These are phyloP conservation scores for Drosophila kepulauana DNA, from an alignment of 1,140 invertebrate genomes.

Conservation along the genomic window DNA sequence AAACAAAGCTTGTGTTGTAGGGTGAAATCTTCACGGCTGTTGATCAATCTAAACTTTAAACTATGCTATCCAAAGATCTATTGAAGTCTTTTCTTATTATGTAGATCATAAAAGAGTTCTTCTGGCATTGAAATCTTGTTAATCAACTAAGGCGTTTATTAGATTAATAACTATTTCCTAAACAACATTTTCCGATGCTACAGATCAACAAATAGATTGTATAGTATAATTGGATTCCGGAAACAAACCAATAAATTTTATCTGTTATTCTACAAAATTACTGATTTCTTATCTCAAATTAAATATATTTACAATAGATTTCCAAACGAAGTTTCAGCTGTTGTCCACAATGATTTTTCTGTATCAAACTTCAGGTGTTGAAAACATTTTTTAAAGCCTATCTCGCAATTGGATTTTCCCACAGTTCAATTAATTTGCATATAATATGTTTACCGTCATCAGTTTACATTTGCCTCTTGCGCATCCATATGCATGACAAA, in stretches of 20 bases:
- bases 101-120: background rate
- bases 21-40: background rate
- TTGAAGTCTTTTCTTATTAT: background rate
- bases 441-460: constrained; percentile 14
- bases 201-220: too few species aligned
- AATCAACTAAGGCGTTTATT: too few species aligned
- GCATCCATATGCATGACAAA: constrained; percentile 21
- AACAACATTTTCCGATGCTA: too few species aligned
- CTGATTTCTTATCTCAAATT: too few species aligned
- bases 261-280: too few species aligned
- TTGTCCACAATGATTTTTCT: too few species aligned
- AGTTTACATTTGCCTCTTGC: constrained; percentile 2
- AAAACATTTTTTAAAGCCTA: constrained; percentile 3
- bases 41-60: background rate
- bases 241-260: too few species aligned
- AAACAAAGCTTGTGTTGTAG: too few species aligned
- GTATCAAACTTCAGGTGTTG: background rate
- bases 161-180: too few species aligned
- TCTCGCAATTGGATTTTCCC: constrained; percentile 15
- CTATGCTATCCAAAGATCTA: background rate
- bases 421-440: constrained; percentile 22
- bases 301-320: too few species aligned
- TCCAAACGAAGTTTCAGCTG: too few species aligned
- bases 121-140: background rate
- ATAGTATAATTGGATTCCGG: too few species aligned